Base-by-base conservation (phyloP, 2,797 vertebrate genomes). In the Darevskia mixta region DNA sequence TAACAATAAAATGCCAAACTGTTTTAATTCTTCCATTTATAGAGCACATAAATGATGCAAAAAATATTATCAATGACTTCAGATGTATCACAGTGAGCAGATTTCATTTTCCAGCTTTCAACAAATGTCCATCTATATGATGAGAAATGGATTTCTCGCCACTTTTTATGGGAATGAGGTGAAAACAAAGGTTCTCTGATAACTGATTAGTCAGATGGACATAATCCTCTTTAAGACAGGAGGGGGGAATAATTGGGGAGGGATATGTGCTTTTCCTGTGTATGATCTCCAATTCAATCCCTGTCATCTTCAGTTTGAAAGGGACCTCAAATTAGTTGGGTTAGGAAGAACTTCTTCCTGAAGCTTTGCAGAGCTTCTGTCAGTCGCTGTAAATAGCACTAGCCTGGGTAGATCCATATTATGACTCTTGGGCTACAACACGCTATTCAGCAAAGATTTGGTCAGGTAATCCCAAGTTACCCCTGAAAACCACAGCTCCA, bases 11-110 rank as follows among this genome's bases (percentile, higher is more conserved):
- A 93, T 91, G 75, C 87, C 87, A 88, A 92, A 81, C 85, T 91
- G 89, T 75, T 85, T 83, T 94, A 94, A 95, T 95, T 93, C 73
- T 67, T 92, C 13, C 29, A 88, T 89, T 94, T 92, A 89, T 80
- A 86, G 66, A 91, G 75, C 29, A 83, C 8, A 82, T 87, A 87
- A 93, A 45, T 90, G 89, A 87, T n/a, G 79, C 7, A 92, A 93
- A 93, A 91, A 90, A 83, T 73, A 73, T 91, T 93, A 49, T 87
- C 81, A 95, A 90, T 92, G 93, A 79, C 58, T 88, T 93, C 83
- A 87, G 84, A 89, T 93, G 79, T 82, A 88, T 61, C 0, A 0
- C 11, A 27, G 86, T 80, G 38, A 88, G 87, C 89, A 64, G 88
- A 91, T 58, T 58, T 66, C 87, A 17, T 93, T 43, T 93, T 92